Evolutionary conservation across 2,113 vertebrate genomes (phyloP), one percentile per base, ranked within the genome.

Genomic region (Petromus typicus): DNA sequence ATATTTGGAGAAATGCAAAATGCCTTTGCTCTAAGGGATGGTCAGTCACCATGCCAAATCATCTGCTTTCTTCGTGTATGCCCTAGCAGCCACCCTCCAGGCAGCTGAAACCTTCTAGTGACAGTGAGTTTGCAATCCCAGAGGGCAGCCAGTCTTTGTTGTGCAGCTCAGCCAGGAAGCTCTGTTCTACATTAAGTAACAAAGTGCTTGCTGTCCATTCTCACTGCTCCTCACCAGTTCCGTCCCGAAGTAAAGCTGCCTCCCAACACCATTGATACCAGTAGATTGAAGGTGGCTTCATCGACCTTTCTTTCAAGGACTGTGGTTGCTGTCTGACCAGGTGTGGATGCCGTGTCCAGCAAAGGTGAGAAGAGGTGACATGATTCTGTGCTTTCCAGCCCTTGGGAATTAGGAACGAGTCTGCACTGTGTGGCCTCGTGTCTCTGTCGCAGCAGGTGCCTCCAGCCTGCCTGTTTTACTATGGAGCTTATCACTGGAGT

Each of bases 1-100:
- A 59, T 94, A 94, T 92, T 92, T 89, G 64, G 59, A 94, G 91
- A 87, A 92, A 94, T 80, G 69, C 54, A 84, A 94, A 97, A 94
- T 87, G 57, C 94, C 64, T 61, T 89, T 79, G 64, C 93, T 84
- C 59, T 7, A 95, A 89, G 83, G 51, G 57, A 30, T 75, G 43
- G 87, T 90, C 56, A 86, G 56, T 95, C 43, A 63, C 27, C 27
- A 25, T 64, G 40, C 61, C 81, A 92, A 78, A 63, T 23, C 22
- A 81, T 5, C 43, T 76, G 56, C 30, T 94, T 7, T 78, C 40
- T 81, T 93, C 93, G 86, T 80, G 69, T 23, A 51, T 45, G 51
- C 43, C 85, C 40, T 61, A 7, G 32, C 16, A 76, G 43, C 43
- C 73, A 45, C 43, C 23, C 73, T 76, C 43, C 5, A 12, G 73